Percentiles rank a stretch among this genome's conserved stretches.
phyloP scores from a whole-genome alignment of 2,888 invertebrate species.

The Antitype chi region DNA sequence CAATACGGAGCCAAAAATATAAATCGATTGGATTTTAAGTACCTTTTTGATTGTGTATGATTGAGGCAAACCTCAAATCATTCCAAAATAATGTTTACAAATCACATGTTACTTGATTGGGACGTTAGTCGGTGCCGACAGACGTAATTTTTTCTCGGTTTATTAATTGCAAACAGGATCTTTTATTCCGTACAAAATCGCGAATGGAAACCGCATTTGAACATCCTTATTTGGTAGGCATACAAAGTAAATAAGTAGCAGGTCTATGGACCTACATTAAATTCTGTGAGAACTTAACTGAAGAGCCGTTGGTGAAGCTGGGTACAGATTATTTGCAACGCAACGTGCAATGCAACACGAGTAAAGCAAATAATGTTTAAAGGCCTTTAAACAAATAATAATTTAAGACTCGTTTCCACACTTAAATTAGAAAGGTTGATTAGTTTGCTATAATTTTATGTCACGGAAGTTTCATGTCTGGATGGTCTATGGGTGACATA shows the following conservation, averaged over 20 bases:
- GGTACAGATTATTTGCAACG: no score
- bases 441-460: constrained; percentile 4
- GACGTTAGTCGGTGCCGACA: constrained; percentile 26
- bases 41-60: constrained; percentile 44
- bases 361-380: no score
- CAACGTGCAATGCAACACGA: no score
- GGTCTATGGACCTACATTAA: not conserved
- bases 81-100: constrained; percentile 44
- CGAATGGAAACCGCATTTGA: not conserved
- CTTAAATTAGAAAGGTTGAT: not conserved
- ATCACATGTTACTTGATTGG: constrained; percentile 49
- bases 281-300: not conserved
- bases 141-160: constrained; percentile 22
- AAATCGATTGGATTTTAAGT: constrained; percentile 46
- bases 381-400: no score
- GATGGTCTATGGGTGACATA: constrained; percentile 42
- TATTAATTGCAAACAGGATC: constrained; percentile 39
- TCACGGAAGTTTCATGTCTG: constrained; percentile 12
- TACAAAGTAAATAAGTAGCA: not conserved
- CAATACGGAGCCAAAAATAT: constrained; percentile 23
- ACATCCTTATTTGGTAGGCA: constrained; percentile 6
- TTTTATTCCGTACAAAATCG: constrained; percentile 9
- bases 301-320: not conserved
- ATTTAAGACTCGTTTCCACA: not conserved
- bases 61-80: constrained; percentile 55